Evolutionary conservation across 2,113 vertebrate species (phyloP), one percentile per base, ranked within the genome.

Genomic region (Hyaena hyaena): DNA sequence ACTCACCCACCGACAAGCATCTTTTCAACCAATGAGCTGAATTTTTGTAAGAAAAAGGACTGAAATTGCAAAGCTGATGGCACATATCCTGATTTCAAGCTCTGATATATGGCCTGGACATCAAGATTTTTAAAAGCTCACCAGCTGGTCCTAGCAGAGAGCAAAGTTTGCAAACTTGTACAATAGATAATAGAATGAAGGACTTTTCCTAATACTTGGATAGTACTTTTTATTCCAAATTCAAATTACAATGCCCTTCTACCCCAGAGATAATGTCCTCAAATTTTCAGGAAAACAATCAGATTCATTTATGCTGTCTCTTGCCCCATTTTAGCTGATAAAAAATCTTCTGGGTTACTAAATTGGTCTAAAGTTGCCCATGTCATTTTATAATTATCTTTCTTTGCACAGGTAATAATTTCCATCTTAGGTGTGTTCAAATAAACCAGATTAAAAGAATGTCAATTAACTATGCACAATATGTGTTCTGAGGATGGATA

Each of bases 371-470:
- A 97, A 90, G 96, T 96, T 80, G 15, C 95, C 92, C 73, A 77
- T 48, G 73, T 96, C 50, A 66, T 86, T 95, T 95, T 65, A 31
- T 65, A 95, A 95, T 94, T 88, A 88, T 84, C 94, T 85, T 93
- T 94, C 91, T 91, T 93, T 19, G 4, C n/a, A 63, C 69, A 89
- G 39, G 84, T 33, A 97, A 80, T 92, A 97, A 97, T 98, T 98
- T 97, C 97, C 65, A 14, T 79, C 92, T 86, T 96, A 97, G 90
- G 96, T 66, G 93, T 92, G 96, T 96, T 45, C 93, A 86, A 98
- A 98, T 97, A 98, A 98, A 95, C 71, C 63, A 95, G 91, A 98
- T 98, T 98, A 97, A 98, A 96, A 94, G 98, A 98, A 98, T 10
- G 33, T 84, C 86, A 96, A 73, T 87, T 95, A 89, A 77, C 74